Percentiles rank a stretch among this genome's conserved stretches.
phyloP scores from a whole-genome alignment of 2,888 invertebrate genomes.

The Lithophane leautieri region DNA sequence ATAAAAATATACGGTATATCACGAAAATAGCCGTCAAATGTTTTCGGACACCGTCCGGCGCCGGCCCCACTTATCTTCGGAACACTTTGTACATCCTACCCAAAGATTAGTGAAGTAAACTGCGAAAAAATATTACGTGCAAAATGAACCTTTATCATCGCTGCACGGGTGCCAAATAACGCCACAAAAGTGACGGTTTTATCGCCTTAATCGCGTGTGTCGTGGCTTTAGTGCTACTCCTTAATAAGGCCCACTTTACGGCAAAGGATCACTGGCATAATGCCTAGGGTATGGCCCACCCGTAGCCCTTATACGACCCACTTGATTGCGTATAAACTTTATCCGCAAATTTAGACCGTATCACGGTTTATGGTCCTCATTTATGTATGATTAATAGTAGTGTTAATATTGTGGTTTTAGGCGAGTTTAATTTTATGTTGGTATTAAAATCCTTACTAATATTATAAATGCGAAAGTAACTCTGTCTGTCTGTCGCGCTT shows the following conservation, averaged over 20 bases:
- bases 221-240: conserved; percentile 45
- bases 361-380: conserved; percentile 68
- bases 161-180: conserved; percentile 55
- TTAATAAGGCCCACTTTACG: conserved; percentile 71
- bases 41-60: conserved; percentile 4
- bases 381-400: conserved; percentile 65
- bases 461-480: too few relatives aligned
- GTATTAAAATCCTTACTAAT: too few relatives aligned
- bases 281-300: conserved; percentile 67
- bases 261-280: conserved; percentile 67
- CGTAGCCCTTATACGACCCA: conserved; percentile 62
- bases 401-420: conserved; percentile 36
- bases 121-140: conserved; percentile 46
- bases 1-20: background rate
- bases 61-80: conserved; percentile 24
- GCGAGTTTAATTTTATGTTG: background rate
- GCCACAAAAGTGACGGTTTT: conserved; percentile 47
- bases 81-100: conserved; percentile 26
- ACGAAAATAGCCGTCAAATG: background rate
- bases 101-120: conserved; percentile 40
- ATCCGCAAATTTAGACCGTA: conserved; percentile 72
- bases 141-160: conserved; percentile 55
- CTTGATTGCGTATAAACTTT: conserved; percentile 77
- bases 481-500: too few relatives aligned
- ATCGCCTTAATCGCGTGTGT: conserved; percentile 54